These are phyloP conservation scores for Artibeus jamaicensis DNA, from an alignment of 2,797 vertebrate species.

Conservation along the genomic window DNA sequence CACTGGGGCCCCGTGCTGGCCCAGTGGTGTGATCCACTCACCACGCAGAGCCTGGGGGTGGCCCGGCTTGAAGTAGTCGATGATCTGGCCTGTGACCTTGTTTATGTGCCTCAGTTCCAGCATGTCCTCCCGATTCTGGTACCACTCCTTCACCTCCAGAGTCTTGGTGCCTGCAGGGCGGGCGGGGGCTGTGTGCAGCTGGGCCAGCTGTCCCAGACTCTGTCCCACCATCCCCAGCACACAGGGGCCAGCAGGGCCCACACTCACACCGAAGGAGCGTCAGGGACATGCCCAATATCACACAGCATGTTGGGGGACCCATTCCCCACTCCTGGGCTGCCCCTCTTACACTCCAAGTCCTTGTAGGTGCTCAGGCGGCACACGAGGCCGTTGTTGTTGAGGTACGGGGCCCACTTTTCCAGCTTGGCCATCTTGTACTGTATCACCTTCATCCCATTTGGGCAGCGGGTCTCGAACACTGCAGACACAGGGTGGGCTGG, in stretches of 20 bases:
- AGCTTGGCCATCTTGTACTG: slow-evolving; percentile 86
- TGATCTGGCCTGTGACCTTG: slow-evolving; percentile 76
- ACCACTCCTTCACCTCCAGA: slow-evolving; percentile 87
- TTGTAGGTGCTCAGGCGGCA: slow-evolving; percentile 85
- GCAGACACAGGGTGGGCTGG: neutral
- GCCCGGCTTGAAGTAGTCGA: slow-evolving; percentile 86
- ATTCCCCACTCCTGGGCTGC: accelerated
- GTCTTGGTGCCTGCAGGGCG: slow-evolving; percentile 81
- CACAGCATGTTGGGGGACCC: accelerated
- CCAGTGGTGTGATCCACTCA: slow-evolving; percentile 62
- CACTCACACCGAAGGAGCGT: neutral
- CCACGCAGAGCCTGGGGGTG: slow-evolving; percentile 83
- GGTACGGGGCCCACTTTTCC: slow-evolving; percentile 87
- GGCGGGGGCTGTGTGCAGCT: accelerated
- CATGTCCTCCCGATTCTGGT: slow-evolving; percentile 86
- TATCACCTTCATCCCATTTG: slow-evolving; percentile 84
- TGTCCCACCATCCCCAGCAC: neutral
- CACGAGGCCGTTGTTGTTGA: slow-evolving; percentile 86
- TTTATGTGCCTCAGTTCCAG: slow-evolving; percentile 86
- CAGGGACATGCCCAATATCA: neutral
- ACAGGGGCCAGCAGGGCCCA: neutral
- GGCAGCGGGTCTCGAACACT: slow-evolving; percentile 89
- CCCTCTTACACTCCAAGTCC: slow-evolving; percentile 87
- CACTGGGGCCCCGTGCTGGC: accelerated
- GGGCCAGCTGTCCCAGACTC: neutral